A percentile compares a stretch with the other conserved stretches of the same genome.
Conservation (phyloP, 30 jellyfish, hydroid and myxozoan genomes). For the Cassiopea xamachana region DNA sequence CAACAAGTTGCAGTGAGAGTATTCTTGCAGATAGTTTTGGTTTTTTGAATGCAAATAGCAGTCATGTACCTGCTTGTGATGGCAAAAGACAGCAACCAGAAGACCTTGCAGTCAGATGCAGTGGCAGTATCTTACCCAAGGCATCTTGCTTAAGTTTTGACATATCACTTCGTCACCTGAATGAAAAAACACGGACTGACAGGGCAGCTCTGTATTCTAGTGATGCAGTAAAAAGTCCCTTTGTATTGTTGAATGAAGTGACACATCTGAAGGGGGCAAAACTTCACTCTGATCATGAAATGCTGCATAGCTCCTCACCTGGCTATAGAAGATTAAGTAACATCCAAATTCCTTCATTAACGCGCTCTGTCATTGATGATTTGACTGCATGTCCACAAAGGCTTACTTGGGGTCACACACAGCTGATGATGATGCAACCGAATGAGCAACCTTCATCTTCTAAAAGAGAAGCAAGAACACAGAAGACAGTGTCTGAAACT, state of each 20-base stretch:
- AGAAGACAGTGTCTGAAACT: neutral
- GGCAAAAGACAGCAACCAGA: neutral
- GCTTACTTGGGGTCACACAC: slow-evolving; percentile 71
- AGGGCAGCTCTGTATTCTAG: neutral
- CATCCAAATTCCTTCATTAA: slow-evolving; percentile 34
- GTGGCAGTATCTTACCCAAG: neutral
- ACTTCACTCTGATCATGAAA: neutral
- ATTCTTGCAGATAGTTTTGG: neutral
- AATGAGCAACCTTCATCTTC: neutral
- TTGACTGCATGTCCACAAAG: slow-evolving; percentile 75
- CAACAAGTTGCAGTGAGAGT: neutral
- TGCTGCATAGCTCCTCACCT: slow-evolving; percentile 21
- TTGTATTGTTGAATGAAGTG: slow-evolving; percentile 50
- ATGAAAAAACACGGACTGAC: neutral
- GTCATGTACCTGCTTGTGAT: neutral
- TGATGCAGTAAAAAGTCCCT: slow-evolving; percentile 24
- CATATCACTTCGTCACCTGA: neutral
- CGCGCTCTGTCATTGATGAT: slow-evolving; percentile 61
- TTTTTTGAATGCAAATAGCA: too few relatives aligned
- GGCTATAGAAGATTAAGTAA: neutral
- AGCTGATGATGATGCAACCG: slow-evolving; percentile 51
- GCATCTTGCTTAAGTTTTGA: neutral
- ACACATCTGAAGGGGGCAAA: slow-evolving; percentile 2
- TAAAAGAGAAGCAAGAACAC: neutral
- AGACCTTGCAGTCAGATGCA: neutral